phyloP scores from a whole-genome alignment of 2,888 invertebrate species.

The Pristionchus exspectatus region DNA sequence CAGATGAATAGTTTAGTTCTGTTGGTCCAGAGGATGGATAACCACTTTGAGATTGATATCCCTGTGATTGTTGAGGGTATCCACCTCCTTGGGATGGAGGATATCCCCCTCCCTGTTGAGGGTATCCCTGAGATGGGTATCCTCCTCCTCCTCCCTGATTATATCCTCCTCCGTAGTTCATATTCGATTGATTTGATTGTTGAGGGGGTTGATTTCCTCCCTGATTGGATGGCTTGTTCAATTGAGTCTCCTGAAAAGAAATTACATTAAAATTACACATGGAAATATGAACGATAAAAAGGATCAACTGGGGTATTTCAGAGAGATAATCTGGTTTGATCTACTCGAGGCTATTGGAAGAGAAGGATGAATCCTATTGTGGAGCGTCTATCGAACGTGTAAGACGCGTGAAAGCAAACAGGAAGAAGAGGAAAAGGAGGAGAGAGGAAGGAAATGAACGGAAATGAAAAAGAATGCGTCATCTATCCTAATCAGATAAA shows the following conservation, averaged over 20 bases:
- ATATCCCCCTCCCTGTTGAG: not conserved
- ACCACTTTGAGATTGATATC: constrained; percentile 48
- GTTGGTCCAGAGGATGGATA: constrained; percentile 1
- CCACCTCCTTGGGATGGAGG: constrained; percentile 23
- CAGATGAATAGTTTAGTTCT: not conserved
- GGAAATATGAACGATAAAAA: not conserved
- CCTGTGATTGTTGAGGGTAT: constrained; percentile 19
- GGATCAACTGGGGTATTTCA: not conserved
- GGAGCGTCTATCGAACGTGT: not conserved
- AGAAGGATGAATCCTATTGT: not conserved
- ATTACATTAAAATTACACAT: no score
- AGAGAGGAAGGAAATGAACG: not conserved
- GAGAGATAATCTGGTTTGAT: constrained; percentile 3
- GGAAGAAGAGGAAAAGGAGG: not conserved
- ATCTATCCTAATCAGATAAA: not conserved
- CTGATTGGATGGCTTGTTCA: constrained; percentile 16
- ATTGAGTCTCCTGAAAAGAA: constrained; percentile 38
- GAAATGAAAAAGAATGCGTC: constrained; percentile 10
- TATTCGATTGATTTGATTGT: constrained; percentile 19
- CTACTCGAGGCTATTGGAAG: not conserved
- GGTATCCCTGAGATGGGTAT: not conserved
- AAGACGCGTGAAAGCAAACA: constrained; percentile 1
- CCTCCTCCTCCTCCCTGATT: constrained; percentile 24
- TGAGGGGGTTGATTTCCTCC: constrained; percentile 2
- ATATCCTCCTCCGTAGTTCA: constrained; percentile 51